Percentiles rank a stretch among this genome's conserved stretches.
Conservation (phyloP, 2,888 invertebrate genomes). For the Bembecia ichneumoniformis region DNA sequence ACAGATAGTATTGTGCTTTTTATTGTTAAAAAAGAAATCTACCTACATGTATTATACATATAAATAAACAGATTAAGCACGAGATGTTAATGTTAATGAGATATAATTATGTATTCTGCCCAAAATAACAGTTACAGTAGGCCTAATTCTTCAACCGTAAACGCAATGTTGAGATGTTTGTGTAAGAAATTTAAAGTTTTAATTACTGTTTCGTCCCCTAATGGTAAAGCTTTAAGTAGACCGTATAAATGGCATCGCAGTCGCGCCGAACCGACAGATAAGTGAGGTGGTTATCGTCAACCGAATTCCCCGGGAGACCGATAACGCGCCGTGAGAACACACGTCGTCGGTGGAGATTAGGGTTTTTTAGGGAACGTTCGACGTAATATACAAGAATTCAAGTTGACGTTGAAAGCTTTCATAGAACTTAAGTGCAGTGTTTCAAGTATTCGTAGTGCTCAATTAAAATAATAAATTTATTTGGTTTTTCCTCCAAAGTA, state of each 20-base stretch:
- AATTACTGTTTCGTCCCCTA: not conserved
- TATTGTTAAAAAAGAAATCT: no score
- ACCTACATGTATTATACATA: no score
- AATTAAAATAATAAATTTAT: constrained; percentile 5
- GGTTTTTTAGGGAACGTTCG: constrained; percentile 27
- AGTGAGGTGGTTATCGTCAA: constrained; percentile 49
- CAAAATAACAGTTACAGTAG: not conserved
- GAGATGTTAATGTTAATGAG: not conserved
- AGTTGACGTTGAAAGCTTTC: constrained; percentile 27
- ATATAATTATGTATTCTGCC: not conserved
- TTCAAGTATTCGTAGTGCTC: constrained; percentile 5
- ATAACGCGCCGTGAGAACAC: constrained; percentile 54
- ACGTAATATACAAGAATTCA: constrained; percentile 23
- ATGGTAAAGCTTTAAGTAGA: not conserved
- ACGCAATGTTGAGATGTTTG: not conserved
- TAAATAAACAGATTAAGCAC: not conserved
- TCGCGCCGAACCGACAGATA: constrained; percentile 39
- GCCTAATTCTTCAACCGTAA: not conserved
- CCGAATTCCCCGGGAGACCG: constrained; percentile 38
- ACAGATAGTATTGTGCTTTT: no score
- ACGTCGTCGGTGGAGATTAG: constrained; percentile 32
- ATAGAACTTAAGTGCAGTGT: constrained; percentile 10
- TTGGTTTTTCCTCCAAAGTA: no score
- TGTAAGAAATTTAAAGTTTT: not conserved
- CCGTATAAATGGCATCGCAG: constrained; percentile 29